Evolutionary conservation across 2,113 vertebrate species (phyloP).

Genomic region (Telmatochromis brachygnathus): DNA sequence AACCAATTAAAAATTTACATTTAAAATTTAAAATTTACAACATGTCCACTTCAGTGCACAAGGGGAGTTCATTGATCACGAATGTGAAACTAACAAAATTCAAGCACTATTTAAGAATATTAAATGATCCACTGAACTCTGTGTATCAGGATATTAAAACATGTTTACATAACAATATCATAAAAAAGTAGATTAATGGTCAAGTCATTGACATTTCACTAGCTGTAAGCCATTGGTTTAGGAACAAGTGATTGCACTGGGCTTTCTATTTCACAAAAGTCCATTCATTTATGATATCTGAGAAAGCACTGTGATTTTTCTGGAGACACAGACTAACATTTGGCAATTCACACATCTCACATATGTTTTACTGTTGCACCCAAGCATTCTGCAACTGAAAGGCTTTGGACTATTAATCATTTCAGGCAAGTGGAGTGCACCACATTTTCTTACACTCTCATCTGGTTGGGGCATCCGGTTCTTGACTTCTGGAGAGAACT

Average conservation of each 20-base stretch:
- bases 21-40: background rate
- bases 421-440: background rate
- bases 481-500: background rate
- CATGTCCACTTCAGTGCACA: background rate
- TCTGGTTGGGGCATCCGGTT: fast-evolving
- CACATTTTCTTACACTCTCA: background rate
- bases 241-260: background rate
- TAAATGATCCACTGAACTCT: background rate
- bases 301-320: background rate
- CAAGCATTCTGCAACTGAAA: background rate
- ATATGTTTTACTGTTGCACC: background rate
- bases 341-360: background rate
- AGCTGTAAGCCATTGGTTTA: background rate
- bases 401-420: background rate
- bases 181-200: background rate
- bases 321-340: background rate
- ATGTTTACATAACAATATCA: background rate
- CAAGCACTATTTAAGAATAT: background rate
- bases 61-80: background rate
- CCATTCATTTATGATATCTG: background rate
- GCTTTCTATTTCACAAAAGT: background rate
- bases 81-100: background rate
- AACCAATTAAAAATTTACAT: background rate
- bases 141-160: background rate
- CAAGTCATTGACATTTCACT: background rate